Percentiles rank a stretch among this genome's conserved stretches.
Evolutionary conservation across 2,797 vertebrate genomes (phyloP).

Genomic region (Gymnoscopelus braueri): DNA sequence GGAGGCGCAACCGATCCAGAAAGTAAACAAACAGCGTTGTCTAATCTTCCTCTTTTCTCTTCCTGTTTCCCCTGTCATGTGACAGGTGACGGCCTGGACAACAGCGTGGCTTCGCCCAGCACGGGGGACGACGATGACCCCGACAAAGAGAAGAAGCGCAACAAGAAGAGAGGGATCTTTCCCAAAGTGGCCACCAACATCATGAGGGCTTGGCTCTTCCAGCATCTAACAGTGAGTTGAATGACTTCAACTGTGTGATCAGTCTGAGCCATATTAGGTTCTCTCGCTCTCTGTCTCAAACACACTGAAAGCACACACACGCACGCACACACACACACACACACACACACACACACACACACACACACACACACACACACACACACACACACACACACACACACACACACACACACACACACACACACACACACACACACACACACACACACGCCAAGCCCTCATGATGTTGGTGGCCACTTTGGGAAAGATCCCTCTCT

Average conservation of each 20-base stretch:
- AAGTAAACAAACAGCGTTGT: slow-evolving; percentile 71
- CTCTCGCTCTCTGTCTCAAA: background rate
- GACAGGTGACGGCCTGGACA: slow-evolving; percentile 99
- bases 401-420: slow-evolving; percentile 2
- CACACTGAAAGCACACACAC: slow-evolving; percentile 9
- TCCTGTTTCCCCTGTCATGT: slow-evolving; percentile 73
- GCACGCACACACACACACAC: slow-evolving; percentile 31
- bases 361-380: slow-evolving; percentile 12
- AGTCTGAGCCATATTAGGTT: background rate
- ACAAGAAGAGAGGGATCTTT: slow-evolving; percentile 99
- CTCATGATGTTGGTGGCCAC: no score
- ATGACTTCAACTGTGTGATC: slow-evolving; percentile 38
- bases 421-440: background rate
- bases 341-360: slow-evolving; percentile 13
- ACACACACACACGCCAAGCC: no score
- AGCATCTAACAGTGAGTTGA: slow-evolving; percentile 98
- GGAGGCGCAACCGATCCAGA: slow-evolving; percentile 58
- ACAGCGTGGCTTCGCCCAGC: slow-evolving; percentile 99
- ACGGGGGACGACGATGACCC: slow-evolving; percentile 99
- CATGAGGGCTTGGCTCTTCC: slow-evolving; percentile 99
- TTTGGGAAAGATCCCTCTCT: no score
- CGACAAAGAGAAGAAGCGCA: slow-evolving; percentile 99
- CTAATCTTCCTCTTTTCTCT: slow-evolving; percentile 64
- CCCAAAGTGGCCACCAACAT: slow-evolving; percentile 99
- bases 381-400: slow-evolving; percentile 15